Base-by-base conservation (phyloP, 2,888 invertebrate species). In the Cataglyphis livida region DNA sequence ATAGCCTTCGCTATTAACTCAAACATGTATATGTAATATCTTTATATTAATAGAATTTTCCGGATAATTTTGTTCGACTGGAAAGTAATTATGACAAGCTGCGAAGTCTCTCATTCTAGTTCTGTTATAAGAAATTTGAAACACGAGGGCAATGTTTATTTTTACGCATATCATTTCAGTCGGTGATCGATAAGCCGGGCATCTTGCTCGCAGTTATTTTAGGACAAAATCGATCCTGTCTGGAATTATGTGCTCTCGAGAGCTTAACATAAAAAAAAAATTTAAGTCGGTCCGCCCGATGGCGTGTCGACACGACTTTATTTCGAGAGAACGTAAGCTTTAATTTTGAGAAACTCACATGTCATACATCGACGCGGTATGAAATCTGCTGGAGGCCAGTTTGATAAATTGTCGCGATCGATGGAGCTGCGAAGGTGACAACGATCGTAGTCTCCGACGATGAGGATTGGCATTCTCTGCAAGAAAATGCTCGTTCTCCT, bases 391-490 rank as follows among this genome's bases (percentile, higher is more conserved):
- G 44, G 87, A 71, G 35, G 81, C 65, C 25, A 81, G 28, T 48
- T 71, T 75, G 32, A 68, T 32, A 18, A 84, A 83, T 18, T 86
- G 82, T 21, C 81, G 83, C 7, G 81, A 83, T 18, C 59, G 85
- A 25, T 85, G 84, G 10, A 90, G 61, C 35, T 90, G 85, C 25
- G 90, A 85, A 6, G 90, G 90, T 10, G 90, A 90, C 18, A 90
- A 62, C 9, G 90, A 90, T 12, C 90, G 90, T 9, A 90, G 41
- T 15, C 90, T 84, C 41, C 90, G 85, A 48, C 90, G 88, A 41
- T 83, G 84, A 51, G 90, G 83, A 48, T 78, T 59, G 7, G 78
- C 61, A 9, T 48, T 41, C 57, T 88, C 88, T 10, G 78, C 74
- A 15, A 25, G 18, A 1, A 81, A 68, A 10, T 48, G 51, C 15